phyloP scores from a whole-genome alignment of 2,888 invertebrate species.

The Chesias legatella region DNA sequence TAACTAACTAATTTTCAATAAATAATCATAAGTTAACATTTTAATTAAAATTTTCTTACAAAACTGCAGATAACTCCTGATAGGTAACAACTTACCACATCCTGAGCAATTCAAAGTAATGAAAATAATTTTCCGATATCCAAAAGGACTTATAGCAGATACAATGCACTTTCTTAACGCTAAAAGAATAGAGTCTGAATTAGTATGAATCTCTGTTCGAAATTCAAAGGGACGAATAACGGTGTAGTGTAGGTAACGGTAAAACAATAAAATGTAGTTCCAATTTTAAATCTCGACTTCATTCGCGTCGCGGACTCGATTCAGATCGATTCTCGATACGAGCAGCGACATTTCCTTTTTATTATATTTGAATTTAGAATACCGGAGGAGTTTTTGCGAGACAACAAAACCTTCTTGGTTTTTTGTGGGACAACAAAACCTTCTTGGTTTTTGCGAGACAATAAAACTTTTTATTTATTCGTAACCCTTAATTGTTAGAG shows the following conservation, averaged over 20 bases:
- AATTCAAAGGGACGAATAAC: conserved; percentile 69
- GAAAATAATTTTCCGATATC: conserved; percentile 7
- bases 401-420: background rate
- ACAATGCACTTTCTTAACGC: background rate
- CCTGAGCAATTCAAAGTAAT: background rate
- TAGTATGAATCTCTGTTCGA: conserved; percentile 30
- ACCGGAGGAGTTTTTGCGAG: conserved; percentile 17
- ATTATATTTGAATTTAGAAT: conserved; percentile 43
- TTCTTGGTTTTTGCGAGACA: background rate
- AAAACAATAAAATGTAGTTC: conserved; percentile 54
- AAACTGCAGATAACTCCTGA: too few relatives aligned
- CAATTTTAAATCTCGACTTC: conserved; percentile 39
- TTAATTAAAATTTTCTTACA: too few relatives aligned
- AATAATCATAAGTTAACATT: too few relatives aligned
- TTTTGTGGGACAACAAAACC: background rate
- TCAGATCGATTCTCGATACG: conserved; percentile 41
- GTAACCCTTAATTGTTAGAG: too few relatives aligned
- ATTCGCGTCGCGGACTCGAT: conserved; percentile 35
- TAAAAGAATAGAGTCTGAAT: conserved; percentile 1
- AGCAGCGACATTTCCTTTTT: conserved; percentile 42
- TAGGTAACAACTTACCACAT: too few relatives aligned
- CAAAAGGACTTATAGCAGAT: conserved; percentile 10
- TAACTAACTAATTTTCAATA: too few relatives aligned
- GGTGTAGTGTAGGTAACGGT: conserved; percentile 60
- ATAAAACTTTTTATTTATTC: too few relatives aligned